These are phyloP conservation scores for Palaemon carinicauda DNA, from an alignment of 1,140 invertebrate species.

Conservation along the genomic window DNA sequence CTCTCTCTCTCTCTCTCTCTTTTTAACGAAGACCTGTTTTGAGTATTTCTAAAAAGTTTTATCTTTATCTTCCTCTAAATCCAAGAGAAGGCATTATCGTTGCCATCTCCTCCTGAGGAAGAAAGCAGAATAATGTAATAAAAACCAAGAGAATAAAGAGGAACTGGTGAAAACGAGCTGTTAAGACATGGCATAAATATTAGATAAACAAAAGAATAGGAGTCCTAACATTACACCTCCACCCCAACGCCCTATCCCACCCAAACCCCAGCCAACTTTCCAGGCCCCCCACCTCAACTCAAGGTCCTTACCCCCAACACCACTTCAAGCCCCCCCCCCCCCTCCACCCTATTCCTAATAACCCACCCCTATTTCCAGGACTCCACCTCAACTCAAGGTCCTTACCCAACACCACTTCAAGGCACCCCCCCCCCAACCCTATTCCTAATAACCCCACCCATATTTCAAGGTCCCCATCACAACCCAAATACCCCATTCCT, in stretches of 20 bases:
- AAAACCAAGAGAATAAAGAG: no score
- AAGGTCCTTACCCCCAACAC: background rate
- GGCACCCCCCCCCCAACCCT: background rate
- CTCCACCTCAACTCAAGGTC: background rate
- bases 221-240: background rate
- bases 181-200: no score
- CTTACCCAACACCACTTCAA: background rate
- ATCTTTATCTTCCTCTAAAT: no score
- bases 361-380: no score
- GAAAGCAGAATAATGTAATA: no score
- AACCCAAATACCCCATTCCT: no score
- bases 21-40: background rate
- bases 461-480: background rate
- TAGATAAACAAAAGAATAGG: background rate
- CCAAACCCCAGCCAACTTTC: background rate
- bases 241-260: background rate
- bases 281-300: no score
- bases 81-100: background rate
- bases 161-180: no score
- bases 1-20: background rate
- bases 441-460: background rate
- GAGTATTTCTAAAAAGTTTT: background rate
- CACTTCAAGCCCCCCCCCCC: background rate
- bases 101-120: background rate
- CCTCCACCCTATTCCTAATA: no score